Evolutionary conservation across 2,888 invertebrate species (phyloP).

Genomic region (Rhogogaster chlorosoma): DNA sequence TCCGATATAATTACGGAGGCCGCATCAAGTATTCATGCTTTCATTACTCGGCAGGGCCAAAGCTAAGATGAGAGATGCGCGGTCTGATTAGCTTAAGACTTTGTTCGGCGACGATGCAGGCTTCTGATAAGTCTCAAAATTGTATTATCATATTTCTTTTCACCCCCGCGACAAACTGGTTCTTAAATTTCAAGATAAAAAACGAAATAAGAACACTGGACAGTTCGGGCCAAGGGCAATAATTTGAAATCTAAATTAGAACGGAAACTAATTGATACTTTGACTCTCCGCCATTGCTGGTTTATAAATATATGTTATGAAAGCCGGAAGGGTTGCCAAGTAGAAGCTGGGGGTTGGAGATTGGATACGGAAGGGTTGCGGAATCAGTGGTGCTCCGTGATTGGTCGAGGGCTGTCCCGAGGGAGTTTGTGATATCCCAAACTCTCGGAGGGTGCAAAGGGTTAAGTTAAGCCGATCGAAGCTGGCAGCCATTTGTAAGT

Average conservation of each 20-base stretch:
- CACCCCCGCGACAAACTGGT: background rate
- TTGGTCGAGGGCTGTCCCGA: slow-evolving; percentile 33
- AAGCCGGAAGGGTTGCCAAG: slow-evolving; percentile 45
- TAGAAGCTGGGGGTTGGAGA: slow-evolving; percentile 24
- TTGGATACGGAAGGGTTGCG: slow-evolving; percentile 48
- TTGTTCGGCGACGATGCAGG: slow-evolving; percentile 47
- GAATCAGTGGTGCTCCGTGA: slow-evolving; percentile 11
- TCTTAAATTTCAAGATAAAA: background rate
- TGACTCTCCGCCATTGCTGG: slow-evolving; percentile 4
- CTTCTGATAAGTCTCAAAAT: slow-evolving; percentile 44
- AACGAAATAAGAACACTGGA: background rate
- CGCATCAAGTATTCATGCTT: slow-evolving; percentile 72
- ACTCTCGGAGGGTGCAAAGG: slow-evolving; percentile 37
- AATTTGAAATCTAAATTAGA: background rate
- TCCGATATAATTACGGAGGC: slow-evolving; percentile 68
- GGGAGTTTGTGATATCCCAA: slow-evolving; percentile 34
- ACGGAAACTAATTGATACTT: slow-evolving; percentile 17
- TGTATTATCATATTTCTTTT: slow-evolving; percentile 23
- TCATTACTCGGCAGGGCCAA: slow-evolving; percentile 64
- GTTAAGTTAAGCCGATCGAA: slow-evolving; percentile 34
- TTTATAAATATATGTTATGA: slow-evolving; percentile 2
- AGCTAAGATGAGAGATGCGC: slow-evolving; percentile 55
- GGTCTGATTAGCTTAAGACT: slow-evolving; percentile 52
- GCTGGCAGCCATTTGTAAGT: slow-evolving; percentile 40
- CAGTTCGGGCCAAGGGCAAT: background rate